Conservation (phyloP, 2,797 vertebrate species). For the Podarcis lilfordi region DNA sequence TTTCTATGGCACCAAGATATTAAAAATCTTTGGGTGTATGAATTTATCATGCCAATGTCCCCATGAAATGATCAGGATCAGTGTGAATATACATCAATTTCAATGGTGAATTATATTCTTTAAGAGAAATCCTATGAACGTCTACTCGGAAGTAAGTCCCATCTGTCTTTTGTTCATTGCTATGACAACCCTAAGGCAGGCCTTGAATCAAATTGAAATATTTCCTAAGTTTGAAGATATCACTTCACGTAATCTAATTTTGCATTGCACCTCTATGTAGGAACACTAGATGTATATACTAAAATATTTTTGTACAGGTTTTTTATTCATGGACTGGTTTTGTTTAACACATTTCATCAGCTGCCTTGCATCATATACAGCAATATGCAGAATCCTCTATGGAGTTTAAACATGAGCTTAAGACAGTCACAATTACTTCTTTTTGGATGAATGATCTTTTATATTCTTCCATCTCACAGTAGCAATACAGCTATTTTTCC, state of each 20-base stretch:
- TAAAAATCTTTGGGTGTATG: background rate
- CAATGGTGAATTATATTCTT: background rate
- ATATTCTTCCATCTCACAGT: slow-evolving; percentile 41
- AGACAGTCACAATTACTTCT: slow-evolving; percentile 48
- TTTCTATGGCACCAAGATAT: background rate
- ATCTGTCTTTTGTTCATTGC: background rate
- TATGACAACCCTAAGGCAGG: background rate
- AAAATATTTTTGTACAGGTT: slow-evolving; percentile 22
- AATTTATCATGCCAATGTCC: background rate
- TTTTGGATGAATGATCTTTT: slow-evolving; percentile 50
- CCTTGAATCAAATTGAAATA: background rate
- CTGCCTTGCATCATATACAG: slow-evolving; percentile 29
- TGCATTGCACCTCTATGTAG: background rate
- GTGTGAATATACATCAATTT: background rate
- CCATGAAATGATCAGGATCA: background rate
- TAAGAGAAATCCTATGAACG: background rate
- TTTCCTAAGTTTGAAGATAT: background rate
- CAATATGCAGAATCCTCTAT: slow-evolving; percentile 27
- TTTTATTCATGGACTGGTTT: slow-evolving; percentile 21
- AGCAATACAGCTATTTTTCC: slow-evolving; percentile 42
- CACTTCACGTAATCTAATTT: background rate
- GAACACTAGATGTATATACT: background rate
- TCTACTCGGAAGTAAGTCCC: too few relatives aligned
- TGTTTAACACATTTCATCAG: slow-evolving; percentile 14
- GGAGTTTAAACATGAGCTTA: slow-evolving; percentile 32